Base-by-base conservation (phyloP, 2,888 invertebrate species). In the Stenolophus ochropezus region DNA sequence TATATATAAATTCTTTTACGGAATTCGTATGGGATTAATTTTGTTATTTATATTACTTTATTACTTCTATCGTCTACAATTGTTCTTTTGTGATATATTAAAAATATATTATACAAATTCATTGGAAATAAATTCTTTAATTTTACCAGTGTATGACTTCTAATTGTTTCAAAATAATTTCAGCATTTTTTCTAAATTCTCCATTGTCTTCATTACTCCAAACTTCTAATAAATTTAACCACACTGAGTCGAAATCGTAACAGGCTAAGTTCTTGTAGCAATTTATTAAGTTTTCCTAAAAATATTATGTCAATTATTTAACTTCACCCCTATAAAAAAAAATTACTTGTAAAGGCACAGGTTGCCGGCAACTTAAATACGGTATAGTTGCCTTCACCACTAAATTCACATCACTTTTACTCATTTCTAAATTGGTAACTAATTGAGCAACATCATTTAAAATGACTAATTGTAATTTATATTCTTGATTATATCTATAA, bases 281-380 rank as follows among this genome's bases (percentile, higher is more conserved):
- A n/a, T 58, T 42, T n/a, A 83, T 65, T 4, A 69, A 69, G 11
- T 23, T 33, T 73, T 84, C 80, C 82, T 82, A 69, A 80, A 81
- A 71, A 4, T 69, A 79, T 71, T 76, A 42, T 79, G 74, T 53
- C 27, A 83, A 80, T n/a, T n/a, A n/a, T n/a, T n/a, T n/a, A n/a
- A n/a, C n/a, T n/a, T n/a, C n/a, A n/a, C n/a, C n/a, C n/a, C n/a
- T n/a, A 16, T 56, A 82, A 65, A 21, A 53, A 33, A 74, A 23
- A 81, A 84, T 85, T 86, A 94, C 94, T 91, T 94, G 94, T 83
- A 94, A 88, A 1, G 91, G 90, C 81, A 90, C 89, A 14, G 94
- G 93, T 86, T 94, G 94, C 81, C 91, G 90, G 80, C 88, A 88
- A 82, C 91, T 92, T 23, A 94, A 89, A 86, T 94, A 94, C 0